These are phyloP conservation scores for Aphelenchoides avenae DNA, from an alignment of 1,140 invertebrate genomes.

Conservation along the genomic window DNA sequence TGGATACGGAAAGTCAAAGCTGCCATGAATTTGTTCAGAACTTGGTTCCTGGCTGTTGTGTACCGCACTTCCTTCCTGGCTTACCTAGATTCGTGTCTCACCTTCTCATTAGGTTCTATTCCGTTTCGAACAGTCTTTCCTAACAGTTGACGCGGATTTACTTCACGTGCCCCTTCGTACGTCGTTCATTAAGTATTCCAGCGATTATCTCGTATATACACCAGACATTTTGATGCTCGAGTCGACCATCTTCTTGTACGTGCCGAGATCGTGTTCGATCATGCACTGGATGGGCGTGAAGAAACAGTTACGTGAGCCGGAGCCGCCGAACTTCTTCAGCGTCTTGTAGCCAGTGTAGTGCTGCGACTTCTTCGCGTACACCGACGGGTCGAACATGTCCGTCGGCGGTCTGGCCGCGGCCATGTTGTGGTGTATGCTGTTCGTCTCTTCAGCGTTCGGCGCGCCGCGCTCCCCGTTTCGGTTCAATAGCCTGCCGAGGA, in stretches of 20 bases:
- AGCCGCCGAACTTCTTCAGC: slow-evolving; percentile 9
- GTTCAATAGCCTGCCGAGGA: slow-evolving; percentile 7
- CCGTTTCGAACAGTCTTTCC: no score
- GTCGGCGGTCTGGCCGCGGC: no score
- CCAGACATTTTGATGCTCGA: slow-evolving; percentile 1
- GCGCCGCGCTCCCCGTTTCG: not conserved
- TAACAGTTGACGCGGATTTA: no score
- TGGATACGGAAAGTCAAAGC: no score
- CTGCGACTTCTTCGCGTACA: slow-evolving; percentile 4
- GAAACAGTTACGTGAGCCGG: slow-evolving; percentile 6
- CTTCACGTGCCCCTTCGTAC: no score
- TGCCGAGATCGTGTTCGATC: slow-evolving; percentile 1
- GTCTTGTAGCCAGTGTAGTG: slow-evolving; percentile 4
- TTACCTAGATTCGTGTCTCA: no score
- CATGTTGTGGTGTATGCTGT: not conserved
- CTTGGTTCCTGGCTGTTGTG: no score
- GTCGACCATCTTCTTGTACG: slow-evolving; percentile 6
- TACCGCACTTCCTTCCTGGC: no score
- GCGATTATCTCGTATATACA: not conserved
- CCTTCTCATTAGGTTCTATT: no score
- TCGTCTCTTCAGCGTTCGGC: not conserved
- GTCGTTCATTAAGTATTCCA: no score
- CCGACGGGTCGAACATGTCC: no score
- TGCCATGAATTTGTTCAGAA: no score
- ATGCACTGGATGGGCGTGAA: slow-evolving; percentile 9